phyloP scores from a whole-genome alignment of 2,888 invertebrate species.

The Hirtodrosophila trivittata region DNA sequence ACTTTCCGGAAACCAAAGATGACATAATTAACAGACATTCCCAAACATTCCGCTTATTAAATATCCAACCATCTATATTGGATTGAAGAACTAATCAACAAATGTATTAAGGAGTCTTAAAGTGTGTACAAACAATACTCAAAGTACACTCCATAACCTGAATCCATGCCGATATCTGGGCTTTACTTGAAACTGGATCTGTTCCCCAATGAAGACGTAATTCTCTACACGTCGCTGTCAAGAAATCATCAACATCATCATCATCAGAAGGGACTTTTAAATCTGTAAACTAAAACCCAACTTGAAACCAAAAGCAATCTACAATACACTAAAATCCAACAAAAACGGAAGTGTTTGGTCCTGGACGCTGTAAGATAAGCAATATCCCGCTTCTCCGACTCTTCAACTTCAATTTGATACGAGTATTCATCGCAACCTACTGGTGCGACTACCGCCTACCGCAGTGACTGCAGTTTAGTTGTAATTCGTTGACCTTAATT shows the following conservation, averaged over 20 bases:
- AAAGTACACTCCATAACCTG: too few species aligned
- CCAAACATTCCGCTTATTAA: too few species aligned
- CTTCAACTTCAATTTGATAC: conserved; percentile 18
- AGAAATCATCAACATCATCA: not conserved
- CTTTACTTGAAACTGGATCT: too few species aligned
- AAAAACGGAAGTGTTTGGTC: conserved; percentile 2
- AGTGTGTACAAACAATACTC: too few species aligned
- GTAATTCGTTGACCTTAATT: conserved; percentile 62
- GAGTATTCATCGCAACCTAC: conserved; percentile 14
- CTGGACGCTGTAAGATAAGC: conserved; percentile 17
- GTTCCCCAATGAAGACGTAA: too few species aligned
- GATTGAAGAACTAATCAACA: too few species aligned
- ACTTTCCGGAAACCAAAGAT: too few species aligned
- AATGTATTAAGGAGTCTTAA: not conserved
- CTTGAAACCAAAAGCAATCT: not conserved
- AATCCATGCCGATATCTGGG: too few species aligned
- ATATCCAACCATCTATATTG: too few species aligned
- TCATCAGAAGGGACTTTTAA: not conserved
- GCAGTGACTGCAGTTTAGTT: conserved; percentile 59
- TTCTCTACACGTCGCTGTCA: too few species aligned
- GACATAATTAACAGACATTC: too few species aligned
- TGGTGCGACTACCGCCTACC: conserved; percentile 18
- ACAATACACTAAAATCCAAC: conserved; percentile 2
- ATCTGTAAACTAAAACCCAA: conserved; percentile 1
- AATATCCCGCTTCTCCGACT: conserved; percentile 16